Evolutionary conservation across 2,888 invertebrate species (phyloP).

Genomic region (Lithophane leautieri): DNA sequence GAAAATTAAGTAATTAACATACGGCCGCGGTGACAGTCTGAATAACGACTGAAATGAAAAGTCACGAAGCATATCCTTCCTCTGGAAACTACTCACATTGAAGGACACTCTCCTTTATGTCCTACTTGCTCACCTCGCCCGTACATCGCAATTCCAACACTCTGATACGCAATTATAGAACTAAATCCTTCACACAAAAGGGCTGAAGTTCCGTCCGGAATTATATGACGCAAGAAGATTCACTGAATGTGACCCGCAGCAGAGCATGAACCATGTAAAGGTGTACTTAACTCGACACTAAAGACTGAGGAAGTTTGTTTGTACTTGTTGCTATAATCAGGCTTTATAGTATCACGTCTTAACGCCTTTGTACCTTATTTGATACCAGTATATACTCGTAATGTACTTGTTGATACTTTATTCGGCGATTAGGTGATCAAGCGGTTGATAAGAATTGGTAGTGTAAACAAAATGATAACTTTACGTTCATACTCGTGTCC

Average conservation of each 20-base stretch:
- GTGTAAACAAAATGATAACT: slow-evolving; percentile 54
- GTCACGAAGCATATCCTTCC: slow-evolving; percentile 81
- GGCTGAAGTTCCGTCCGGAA: slow-evolving; percentile 67
- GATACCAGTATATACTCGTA: slow-evolving; percentile 23
- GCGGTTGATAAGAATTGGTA: slow-evolving; percentile 55
- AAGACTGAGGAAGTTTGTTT: slow-evolving; percentile 65
- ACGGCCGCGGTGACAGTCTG: slow-evolving; percentile 72
- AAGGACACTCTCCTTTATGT: slow-evolving; percentile 88
- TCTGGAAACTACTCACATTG: slow-evolving; percentile 77
- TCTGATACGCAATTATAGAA: slow-evolving; percentile 57
- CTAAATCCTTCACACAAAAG: slow-evolving; percentile 64
- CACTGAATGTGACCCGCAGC: slow-evolving; percentile 81
- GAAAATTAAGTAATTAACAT: slow-evolving; percentile 71
- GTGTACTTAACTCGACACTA: slow-evolving; percentile 70
- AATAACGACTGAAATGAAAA: slow-evolving; percentile 84
- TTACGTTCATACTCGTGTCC: slow-evolving; percentile 35
- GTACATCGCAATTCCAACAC: slow-evolving; percentile 49
- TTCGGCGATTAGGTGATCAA: slow-evolving; percentile 46
- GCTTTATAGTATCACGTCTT: slow-evolving; percentile 39
- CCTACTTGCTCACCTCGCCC: slow-evolving; percentile 85
- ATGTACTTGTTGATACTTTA: slow-evolving; percentile 29
- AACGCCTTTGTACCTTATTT: slow-evolving; percentile 50
- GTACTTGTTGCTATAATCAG: slow-evolving; percentile 49
- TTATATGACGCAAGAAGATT: slow-evolving; percentile 76
- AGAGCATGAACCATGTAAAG: slow-evolving; percentile 87